A percentile compares a stretch with the other conserved stretches of the same genome.
These are phyloP conservation scores for Poicephalus gulielmi DNA, from an alignment of 2,113 vertebrate genomes.

Conservation along the genomic window DNA sequence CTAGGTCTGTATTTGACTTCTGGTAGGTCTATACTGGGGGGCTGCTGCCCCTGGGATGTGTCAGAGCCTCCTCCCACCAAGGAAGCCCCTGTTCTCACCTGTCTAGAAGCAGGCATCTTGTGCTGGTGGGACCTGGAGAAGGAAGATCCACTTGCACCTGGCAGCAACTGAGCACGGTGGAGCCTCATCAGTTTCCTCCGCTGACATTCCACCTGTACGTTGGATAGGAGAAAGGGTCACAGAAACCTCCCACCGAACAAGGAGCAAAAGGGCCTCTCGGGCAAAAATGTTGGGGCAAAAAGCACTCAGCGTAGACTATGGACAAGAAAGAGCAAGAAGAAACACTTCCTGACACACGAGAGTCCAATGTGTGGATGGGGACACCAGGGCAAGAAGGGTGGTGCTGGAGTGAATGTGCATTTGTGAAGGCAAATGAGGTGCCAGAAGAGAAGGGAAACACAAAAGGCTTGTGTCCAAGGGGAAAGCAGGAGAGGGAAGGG, in stretches of 20 bases:
- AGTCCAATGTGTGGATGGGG: not conserved
- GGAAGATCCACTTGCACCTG: not conserved
- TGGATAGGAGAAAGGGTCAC: not conserved
- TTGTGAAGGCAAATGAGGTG: not conserved
- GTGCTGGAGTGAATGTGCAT: not conserved
- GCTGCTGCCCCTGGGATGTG: not conserved
- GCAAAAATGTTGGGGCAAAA: rapidly evolving
- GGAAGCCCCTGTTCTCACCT: not conserved
- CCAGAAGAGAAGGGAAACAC: not conserved
- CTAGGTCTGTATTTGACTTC: not conserved
- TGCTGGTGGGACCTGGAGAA: not conserved
- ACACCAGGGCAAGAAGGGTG: not conserved
- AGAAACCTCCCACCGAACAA: not conserved
- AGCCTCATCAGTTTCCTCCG: conserved; percentile 54
- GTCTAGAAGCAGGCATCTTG: not conserved
- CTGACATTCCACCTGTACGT: conserved; percentile 66
- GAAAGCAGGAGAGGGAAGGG: not conserved
- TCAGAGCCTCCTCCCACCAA: not conserved
- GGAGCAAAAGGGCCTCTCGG: not conserved
- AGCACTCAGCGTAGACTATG: not conserved
- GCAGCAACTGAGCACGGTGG: not conserved
- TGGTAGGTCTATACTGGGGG: not conserved
- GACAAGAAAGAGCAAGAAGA: not conserved
- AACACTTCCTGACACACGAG: not conserved
- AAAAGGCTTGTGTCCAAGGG: not conserved